Evolutionary conservation across 2,888 invertebrate species (phyloP).

Genomic region (Athalia cordata): DNA sequence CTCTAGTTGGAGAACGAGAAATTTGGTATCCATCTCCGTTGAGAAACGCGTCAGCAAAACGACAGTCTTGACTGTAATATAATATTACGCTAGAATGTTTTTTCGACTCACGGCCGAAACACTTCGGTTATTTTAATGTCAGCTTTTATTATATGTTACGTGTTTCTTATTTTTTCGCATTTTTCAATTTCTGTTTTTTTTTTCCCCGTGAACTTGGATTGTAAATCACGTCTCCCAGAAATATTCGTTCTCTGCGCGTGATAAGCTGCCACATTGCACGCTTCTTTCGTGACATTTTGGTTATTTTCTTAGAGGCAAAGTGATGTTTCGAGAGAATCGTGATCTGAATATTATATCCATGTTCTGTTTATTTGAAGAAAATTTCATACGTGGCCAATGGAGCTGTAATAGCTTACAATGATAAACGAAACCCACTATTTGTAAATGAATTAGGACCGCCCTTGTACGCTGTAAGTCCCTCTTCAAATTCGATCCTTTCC

Average conservation of each 20-base stretch:
- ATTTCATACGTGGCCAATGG: background rate
- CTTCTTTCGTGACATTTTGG: constrained; percentile 25
- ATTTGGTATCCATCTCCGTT: too few species aligned
- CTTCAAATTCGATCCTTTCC: too few species aligned
- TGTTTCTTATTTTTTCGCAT: background rate
- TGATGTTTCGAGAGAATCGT: constrained; percentile 30
- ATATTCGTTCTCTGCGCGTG: constrained; percentile 14
- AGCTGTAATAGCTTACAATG: background rate
- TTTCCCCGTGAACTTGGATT: constrained; percentile 20
- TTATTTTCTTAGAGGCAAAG: constrained; percentile 13
- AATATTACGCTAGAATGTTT: too few species aligned
- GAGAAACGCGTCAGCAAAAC: too few species aligned
- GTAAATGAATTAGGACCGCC: too few species aligned
- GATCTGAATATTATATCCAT: constrained; percentile 33
- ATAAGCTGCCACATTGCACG: constrained; percentile 41
- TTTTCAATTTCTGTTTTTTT: background rate
- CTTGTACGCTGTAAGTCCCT: too few species aligned
- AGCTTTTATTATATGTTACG: background rate
- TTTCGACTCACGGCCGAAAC: background rate
- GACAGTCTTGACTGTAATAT: too few species aligned
- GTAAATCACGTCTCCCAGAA: constrained; percentile 37
- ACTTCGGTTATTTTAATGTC: background rate
- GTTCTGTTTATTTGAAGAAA: background rate
- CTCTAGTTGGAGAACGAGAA: too few species aligned
- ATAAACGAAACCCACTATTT: too few species aligned